These are phyloP conservation scores for Crocuta crocuta DNA, from an alignment of 2,113 vertebrate species.

Conservation along the genomic window DNA sequence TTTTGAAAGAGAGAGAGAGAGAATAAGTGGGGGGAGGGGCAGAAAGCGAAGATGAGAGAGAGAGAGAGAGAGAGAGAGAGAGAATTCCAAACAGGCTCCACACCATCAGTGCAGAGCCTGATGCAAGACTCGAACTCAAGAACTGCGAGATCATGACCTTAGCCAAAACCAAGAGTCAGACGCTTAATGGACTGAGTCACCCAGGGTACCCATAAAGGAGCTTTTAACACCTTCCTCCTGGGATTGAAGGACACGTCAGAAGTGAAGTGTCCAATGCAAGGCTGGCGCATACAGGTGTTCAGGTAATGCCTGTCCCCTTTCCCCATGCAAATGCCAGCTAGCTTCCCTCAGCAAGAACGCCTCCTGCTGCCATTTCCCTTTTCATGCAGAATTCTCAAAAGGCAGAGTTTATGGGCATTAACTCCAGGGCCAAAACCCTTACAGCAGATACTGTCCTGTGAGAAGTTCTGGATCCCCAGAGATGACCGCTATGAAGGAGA, in stretches of 20 bases:
- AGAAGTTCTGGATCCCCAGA: background rate
- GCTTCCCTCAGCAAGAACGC: background rate
- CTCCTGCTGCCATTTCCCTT: background rate
- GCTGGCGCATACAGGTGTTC: fast-evolving
- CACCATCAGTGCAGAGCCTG: no score
- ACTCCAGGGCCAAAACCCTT: background rate
- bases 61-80: no score
- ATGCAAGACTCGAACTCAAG: no score
- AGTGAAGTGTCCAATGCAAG: no score
- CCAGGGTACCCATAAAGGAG: no score
- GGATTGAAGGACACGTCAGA: background rate
- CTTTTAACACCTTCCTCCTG: background rate
- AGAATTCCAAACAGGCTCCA: no score
- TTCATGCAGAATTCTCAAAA: background rate
- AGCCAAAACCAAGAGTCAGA: no score
- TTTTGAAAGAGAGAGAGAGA: no score
- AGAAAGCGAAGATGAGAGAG: no score
- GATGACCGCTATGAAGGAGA: background rate
- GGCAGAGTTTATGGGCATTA: background rate
- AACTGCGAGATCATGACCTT: no score
- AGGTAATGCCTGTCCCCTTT: background rate
- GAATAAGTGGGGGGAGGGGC: no score
- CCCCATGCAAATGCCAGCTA: background rate
- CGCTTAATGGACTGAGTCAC: no score
- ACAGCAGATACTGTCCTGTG: background rate